Conservation (phyloP, 1,140 invertebrate genomes). For the Reticulitermes speratus region DNA sequence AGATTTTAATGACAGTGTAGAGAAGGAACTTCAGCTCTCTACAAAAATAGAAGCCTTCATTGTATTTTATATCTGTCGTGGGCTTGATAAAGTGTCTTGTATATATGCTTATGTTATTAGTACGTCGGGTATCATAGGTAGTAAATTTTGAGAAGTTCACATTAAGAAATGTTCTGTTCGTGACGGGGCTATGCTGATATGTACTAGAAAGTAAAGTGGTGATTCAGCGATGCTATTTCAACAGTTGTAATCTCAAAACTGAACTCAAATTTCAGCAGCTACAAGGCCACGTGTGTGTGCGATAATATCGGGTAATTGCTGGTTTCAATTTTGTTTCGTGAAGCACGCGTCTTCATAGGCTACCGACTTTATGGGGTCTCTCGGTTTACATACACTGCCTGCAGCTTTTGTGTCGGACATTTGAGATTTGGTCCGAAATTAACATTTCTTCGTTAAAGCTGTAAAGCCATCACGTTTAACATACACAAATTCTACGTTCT, state of each 20-base stretch:
- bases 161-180: neutral
- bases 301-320: neutral
- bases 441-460: too few relatives aligned
- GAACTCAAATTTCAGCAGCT: neutral
- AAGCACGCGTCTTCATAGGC: neutral
- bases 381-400: neutral
- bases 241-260: neutral
- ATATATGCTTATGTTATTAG: neutral
- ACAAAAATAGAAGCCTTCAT: neutral
- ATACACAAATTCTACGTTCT: too few relatives aligned
- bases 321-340: neutral
- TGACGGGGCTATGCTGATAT: neutral
- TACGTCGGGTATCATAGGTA: neutral
- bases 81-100: neutral
- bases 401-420: neutral
- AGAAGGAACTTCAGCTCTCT: neutral
- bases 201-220: neutral
- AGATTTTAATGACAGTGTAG: neutral
- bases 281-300: neutral
- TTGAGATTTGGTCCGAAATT: too few relatives aligned
- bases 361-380: neutral
- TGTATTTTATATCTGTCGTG: neutral
- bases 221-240: neutral
- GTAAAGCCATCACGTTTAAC: too few relatives aligned
- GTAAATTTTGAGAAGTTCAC: neutral